Base-by-base conservation (phyloP, 2,888 invertebrate species). In the Trisateles emortualis region DNA sequence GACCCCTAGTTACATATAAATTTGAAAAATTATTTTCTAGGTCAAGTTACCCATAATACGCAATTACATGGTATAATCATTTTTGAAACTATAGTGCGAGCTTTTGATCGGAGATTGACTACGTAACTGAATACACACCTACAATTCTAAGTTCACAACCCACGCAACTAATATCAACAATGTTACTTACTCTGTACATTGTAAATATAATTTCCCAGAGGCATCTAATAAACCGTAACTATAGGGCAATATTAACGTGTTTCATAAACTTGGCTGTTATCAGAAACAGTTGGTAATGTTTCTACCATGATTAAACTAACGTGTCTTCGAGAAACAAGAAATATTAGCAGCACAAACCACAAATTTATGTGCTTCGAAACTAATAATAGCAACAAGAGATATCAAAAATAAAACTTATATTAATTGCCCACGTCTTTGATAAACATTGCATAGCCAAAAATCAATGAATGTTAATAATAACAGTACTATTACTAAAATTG, bases 201-300 rank as follows among this genome's bases (percentile, higher is more conserved):
- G 72, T 76, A 72, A 76, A 72, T 64, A 72, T 72, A 65, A 73
- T 69, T 67, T 65, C 68, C 66, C 66, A 61, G 56, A 70, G 69
- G 66, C 72, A 61, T 70, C 50, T 60, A 67, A 60, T 73, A 65
- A 69, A 60, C 70, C 52, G 58, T 68, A 58, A 61, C 55, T 59
- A 62, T 38, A 42, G 38, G 52, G 54, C 63, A 74, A 74, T 74
- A 73, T 70, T 72, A 67, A 64, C 67, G 64, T 54, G 61, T 65
- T 67, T 58, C 67, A 69, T 74, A 73, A 73, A 71, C 64, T 72
- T 70, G 33, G 41, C 42, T 54, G 53, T 74, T 76, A 76, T 76
- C 74, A 56, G 58, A 36, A 73, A 63, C 64, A 65, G 62, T 72
- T 71, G 56, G 59, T 71, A 67, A 65, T 72, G 58, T 60, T 49